Evolutionary conservation across 2,113 vertebrate species (phyloP).

Genomic region (Gymnogyps californianus): DNA sequence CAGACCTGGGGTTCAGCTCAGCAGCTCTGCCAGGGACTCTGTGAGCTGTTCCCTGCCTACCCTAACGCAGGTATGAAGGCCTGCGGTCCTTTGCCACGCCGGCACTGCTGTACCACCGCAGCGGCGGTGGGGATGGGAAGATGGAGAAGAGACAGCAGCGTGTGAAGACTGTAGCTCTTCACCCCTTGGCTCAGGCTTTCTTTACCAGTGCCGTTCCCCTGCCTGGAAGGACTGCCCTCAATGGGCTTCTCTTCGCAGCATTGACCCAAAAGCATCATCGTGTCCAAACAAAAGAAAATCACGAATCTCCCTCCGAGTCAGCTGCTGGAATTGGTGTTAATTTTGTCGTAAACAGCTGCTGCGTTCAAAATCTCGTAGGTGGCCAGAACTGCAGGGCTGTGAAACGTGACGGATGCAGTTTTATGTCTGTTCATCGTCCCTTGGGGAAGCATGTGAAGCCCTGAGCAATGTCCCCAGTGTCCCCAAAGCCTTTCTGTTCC

Average conservation of each 20-base stretch:
- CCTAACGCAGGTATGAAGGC: neutral
- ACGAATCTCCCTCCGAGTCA: neutral
- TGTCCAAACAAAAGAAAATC: neutral
- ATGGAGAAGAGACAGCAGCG: neutral
- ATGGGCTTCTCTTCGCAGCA: neutral
- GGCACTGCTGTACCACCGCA: neutral
- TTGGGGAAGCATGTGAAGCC: neutral
- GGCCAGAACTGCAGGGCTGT: neutral
- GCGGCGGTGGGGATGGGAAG: neutral
- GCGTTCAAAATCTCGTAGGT: neutral
- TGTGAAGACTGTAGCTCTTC: neutral
- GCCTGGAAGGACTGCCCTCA: neutral
- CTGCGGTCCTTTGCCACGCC: fast-evolving
- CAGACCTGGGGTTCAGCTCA: neutral
- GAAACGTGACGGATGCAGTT: neutral
- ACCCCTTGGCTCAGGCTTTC: neutral
- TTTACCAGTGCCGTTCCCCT: neutral
- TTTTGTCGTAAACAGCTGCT: neutral
- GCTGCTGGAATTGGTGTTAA: neutral
- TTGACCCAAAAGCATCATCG: fast-evolving
- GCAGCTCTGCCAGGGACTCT: neutral
- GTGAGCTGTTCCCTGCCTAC: neutral
- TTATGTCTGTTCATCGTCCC: neutral
- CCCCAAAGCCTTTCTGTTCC: neutral
- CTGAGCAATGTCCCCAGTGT: neutral